Evolutionary conservation across 2,113 vertebrate genomes (phyloP).

Genomic region (Nothocercus nigrocapillus): DNA sequence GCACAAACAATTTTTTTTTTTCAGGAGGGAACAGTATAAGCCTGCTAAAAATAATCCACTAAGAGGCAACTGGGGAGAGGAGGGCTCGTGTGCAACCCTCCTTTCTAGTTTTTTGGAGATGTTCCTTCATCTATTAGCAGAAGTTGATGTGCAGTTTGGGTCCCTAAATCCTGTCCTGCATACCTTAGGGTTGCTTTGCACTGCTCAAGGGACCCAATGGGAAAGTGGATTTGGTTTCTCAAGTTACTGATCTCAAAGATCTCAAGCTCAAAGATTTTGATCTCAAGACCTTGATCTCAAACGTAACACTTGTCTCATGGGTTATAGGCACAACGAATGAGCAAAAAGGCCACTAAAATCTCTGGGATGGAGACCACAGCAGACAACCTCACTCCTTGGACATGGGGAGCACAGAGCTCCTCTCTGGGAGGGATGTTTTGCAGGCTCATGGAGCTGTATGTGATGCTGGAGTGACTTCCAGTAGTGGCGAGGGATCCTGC

Average conservation of each 20-base stretch:
- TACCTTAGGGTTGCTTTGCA: neutral
- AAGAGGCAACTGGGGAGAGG: rapidly evolving
- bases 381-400: neutral
- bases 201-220: neutral
- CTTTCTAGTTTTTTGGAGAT: neutral
- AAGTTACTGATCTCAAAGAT: neutral
- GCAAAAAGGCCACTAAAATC: neutral
- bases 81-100: rapidly evolving
- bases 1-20: neutral
- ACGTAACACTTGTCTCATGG: neutral
- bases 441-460: no score
- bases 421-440: neutral
- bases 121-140: neutral
- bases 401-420: neutral
- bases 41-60: neutral
- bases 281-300: no score
- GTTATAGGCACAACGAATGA: neutral
- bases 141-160: neutral
- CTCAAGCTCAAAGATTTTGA: no score
- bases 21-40: neutral
- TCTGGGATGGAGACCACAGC: neutral
- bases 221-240: neutral
- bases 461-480: neutral
- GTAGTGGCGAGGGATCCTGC: neutral
- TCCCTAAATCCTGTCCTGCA: neutral